phyloP scores from a whole-genome alignment of 1,140 invertebrate genomes.

The Oncopodura yosiiana region DNA sequence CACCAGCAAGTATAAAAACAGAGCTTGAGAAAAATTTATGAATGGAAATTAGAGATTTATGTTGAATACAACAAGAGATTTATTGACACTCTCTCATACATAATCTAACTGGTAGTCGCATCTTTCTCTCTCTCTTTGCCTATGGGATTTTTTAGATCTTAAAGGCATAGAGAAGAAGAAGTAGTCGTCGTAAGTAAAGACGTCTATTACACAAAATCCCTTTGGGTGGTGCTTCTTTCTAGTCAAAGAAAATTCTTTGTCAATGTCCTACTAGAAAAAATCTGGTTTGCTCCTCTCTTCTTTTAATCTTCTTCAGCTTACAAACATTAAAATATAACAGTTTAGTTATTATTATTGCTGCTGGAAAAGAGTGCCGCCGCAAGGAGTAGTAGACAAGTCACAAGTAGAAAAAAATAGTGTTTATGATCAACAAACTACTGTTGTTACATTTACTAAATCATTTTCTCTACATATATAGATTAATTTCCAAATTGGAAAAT shows the following conservation, averaged over 20 bases:
- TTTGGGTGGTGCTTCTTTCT: neutral
- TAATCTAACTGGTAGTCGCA: too few relatives aligned
- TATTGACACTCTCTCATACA: slow-evolving; percentile 8
- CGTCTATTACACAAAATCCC: too few relatives aligned
- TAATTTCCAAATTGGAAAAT: too few relatives aligned
- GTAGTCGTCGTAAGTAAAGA: too few relatives aligned
- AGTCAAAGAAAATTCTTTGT: neutral
- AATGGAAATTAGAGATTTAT: slow-evolving; percentile 19
- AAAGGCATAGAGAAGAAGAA: too few relatives aligned
- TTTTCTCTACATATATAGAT: too few relatives aligned
- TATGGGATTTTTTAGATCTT: too few relatives aligned
- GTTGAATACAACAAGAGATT: slow-evolving; percentile 5
- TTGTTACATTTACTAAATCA: slow-evolving; percentile 3
- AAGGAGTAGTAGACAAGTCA: neutral
- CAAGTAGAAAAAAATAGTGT: too few relatives aligned
- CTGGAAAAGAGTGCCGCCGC: slow-evolving; percentile 9
- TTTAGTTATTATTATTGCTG: too few relatives aligned
- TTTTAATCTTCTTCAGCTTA: slow-evolving; percentile 3
- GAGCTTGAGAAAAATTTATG: neutral
- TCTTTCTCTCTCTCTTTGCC: too few relatives aligned
- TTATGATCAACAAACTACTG: neutral
- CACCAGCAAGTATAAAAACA: slow-evolving; percentile 10
- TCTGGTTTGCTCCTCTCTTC: neutral
- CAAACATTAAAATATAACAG: neutral
- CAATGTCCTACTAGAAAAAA: too few relatives aligned